These are phyloP conservation scores for Dromaius novaehollandiae DNA, from an alignment of 2,113 vertebrate genomes.

Conservation along the genomic window DNA sequence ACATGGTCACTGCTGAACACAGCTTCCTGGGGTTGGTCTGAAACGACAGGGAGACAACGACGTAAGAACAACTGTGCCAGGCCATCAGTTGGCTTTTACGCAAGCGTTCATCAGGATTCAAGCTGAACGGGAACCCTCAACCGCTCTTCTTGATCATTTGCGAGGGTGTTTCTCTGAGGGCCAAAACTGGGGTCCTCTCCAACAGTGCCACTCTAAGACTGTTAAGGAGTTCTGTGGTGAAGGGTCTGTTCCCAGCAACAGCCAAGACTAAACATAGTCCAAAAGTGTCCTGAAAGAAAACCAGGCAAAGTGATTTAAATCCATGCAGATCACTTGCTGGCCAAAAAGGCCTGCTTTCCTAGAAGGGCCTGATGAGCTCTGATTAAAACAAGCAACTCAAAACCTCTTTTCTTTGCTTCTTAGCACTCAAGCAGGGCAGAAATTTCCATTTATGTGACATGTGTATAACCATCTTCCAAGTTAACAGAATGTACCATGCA, in stretches of 20 bases:
- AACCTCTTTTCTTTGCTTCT: neutral
- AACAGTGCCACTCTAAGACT: neutral
- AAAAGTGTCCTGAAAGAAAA: neutral
- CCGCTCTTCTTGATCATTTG: neutral
- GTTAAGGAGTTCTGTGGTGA: neutral
- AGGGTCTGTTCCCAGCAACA: neutral
- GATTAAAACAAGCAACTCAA: neutral
- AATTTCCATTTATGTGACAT: neutral
- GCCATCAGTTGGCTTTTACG: neutral
- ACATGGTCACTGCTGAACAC: slow-evolving; percentile 80
- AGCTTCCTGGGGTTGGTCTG: slow-evolving; percentile 85
- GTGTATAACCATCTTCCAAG: neutral
- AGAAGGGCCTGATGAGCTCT: neutral
- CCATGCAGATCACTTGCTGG: neutral
- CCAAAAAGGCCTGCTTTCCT: neutral
- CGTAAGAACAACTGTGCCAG: neutral
- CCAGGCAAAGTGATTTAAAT: neutral
- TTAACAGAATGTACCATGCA: neutral
- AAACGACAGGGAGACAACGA: neutral
- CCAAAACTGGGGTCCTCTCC: neutral
- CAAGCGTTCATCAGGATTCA: neutral
- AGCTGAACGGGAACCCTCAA: neutral
- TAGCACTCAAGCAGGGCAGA: neutral
- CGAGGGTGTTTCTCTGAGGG: neutral
- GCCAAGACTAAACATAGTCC: neutral